phyloP scores from a whole-genome alignment of 2,888 invertebrate species.

The Ormyrus thymus region DNA sequence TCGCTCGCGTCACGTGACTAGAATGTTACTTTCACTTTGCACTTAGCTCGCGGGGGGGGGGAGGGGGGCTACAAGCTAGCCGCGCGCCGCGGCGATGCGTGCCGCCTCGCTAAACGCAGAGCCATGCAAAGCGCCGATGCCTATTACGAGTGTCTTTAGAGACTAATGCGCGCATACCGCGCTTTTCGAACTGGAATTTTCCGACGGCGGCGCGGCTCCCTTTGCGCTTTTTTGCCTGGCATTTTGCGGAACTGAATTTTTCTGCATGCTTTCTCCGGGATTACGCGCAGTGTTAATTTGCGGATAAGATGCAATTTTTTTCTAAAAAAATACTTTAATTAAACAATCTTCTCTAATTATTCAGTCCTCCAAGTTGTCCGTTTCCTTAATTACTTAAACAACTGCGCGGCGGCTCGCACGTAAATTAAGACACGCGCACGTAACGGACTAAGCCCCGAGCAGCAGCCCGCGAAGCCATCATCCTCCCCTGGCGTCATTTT shows the following conservation, averaged over 20 bases:
- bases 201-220: neutral
- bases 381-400: neutral
- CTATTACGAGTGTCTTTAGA: constrained; percentile 26
- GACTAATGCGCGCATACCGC: constrained; percentile 6
- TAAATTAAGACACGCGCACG: neutral
- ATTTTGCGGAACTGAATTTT: too few relatives aligned
- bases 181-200: constrained; percentile 51
- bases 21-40: constrained; percentile 67
- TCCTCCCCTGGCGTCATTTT: neutral
- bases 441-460: too few relatives aligned
- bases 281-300: too few relatives aligned
- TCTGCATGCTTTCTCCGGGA: too few relatives aligned
- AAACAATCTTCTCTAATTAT: neutral
- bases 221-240: too few relatives aligned
- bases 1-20: constrained; percentile 62
- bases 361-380: neutral
- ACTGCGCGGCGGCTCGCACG: neutral
- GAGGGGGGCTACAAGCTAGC: constrained; percentile 4
- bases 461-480: neutral
- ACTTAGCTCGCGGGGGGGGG: constrained; percentile 40
- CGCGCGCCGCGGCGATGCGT: constrained; percentile 18
- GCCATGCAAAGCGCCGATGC: constrained; percentile 24
- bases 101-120: constrained; percentile 16
- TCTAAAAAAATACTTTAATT: neutral
- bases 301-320: too few relatives aligned